Percentiles rank a stretch among this genome's conserved stretches.
Conservation (phyloP, 2,113 vertebrate species). For the Cygnus atratus region DNA sequence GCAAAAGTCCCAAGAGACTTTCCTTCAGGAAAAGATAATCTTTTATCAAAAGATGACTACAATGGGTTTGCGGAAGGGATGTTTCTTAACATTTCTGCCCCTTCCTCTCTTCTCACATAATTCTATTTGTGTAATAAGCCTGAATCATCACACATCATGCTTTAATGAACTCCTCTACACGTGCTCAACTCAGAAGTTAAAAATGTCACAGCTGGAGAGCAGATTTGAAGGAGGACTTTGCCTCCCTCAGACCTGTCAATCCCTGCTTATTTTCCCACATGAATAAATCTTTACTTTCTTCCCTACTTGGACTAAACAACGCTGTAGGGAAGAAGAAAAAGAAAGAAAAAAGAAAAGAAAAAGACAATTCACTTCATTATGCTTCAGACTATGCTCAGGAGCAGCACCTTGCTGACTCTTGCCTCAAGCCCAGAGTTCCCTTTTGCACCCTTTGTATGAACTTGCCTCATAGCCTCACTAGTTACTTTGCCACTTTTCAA, state of each 20-base stretch:
- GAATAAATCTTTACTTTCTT: background rate
- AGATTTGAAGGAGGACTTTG: background rate
- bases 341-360: accelerated
- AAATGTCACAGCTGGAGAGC: background rate
- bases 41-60: background rate
- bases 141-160: background rate
- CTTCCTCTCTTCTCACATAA: background rate
- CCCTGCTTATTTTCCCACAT: background rate
- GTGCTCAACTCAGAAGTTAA: background rate
- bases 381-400: background rate
- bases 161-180: background rate
- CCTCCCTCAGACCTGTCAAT: background rate
- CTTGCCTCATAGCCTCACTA: background rate
- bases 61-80: background rate
- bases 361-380: background rate
- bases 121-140: background rate
- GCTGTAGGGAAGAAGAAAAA: background rate
- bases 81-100: background rate
- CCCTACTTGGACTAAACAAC: background rate
- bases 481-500: background rate
- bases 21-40: background rate
- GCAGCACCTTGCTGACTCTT: background rate
- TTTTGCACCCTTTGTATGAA: background rate
- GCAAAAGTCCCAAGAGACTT: background rate
- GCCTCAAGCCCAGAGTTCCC: background rate